Base-by-base conservation (phyloP, 2,888 invertebrate species). In the Phengaris arion region DNA sequence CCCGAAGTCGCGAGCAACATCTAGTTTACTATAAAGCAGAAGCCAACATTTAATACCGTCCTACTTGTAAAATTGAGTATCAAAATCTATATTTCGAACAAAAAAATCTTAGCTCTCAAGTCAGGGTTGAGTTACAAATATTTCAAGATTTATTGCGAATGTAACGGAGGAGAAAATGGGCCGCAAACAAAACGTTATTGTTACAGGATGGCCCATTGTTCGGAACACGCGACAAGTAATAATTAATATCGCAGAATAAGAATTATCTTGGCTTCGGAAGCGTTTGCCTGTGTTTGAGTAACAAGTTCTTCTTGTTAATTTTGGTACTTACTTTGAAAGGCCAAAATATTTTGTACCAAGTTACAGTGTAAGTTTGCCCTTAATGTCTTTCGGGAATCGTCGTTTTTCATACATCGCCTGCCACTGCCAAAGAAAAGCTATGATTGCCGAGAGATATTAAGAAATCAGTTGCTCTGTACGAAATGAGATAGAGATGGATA, bases 121-220 rank as follows among this genome's bases (percentile, higher is more conserved):
- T 51, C 51, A 52, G 15, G 52, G 52, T 70, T 22, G 1, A 70
- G 22, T 51, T 70, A 70, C 70, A 48, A 72, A 72, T 72, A 72
- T 10, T 70, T 70, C 51, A 52, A 54, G 54, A 52, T 52, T 52
- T 52, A 70, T 70, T 52, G 70, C 22, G 35, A 70, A 52, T 54
- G 72, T 52, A 72, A 70, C 72, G 52, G 22, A 52, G 54, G 72
- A 35, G 52, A 54, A 72, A 35, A 72, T 72, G 54, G 72, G 72
- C 72, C 72, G 35, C 51, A 35, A 72, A 72, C 72, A 72, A 72
- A 72, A 72, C 72, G 52, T 72, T 72, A 35, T 72, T 72, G 72
- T 72, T 64, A 54, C 8, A 13, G 54, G 22, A 54, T 51, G 22
- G 15, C 51, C 72, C 13, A 72, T 72, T 72, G 72, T 72, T 72